Evolutionary conservation across 2,113 vertebrate species (phyloP).

Genomic region (Misgurnus anguillicaudatus): DNA sequence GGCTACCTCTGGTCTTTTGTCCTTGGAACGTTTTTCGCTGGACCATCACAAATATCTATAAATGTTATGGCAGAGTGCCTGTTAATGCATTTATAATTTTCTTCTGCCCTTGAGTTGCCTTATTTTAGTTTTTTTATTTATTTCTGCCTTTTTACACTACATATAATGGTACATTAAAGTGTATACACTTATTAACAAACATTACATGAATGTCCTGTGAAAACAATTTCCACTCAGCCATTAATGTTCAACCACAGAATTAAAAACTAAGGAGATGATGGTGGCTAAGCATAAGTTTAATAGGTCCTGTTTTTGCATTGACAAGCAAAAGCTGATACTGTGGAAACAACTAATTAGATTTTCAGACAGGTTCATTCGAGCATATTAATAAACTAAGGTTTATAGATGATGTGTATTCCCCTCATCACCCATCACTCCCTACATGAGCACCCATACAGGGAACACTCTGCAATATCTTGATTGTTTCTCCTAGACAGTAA

Average conservation of each 20-base stretch:
- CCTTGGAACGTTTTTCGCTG: not conserved
- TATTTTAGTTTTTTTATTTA: not conserved
- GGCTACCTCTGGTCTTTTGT: not conserved
- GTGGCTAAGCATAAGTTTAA: not conserved
- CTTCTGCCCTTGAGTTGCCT: conserved; percentile 11
- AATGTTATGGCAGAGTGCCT: conserved; percentile 14
- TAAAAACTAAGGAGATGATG: not conserved
- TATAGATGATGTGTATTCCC: too few relatives aligned
- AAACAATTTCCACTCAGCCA: not conserved
- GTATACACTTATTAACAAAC: not conserved
- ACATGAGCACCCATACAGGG: too few relatives aligned
- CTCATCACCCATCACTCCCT: too few relatives aligned
- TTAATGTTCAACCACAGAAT: not conserved
- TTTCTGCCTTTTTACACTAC: not conserved
- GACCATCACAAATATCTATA: not conserved
- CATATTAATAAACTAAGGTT: too few relatives aligned
- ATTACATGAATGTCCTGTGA: not conserved
- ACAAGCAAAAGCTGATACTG: not conserved
- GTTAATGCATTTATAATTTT: conserved; percentile 7
- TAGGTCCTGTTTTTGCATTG: not conserved
- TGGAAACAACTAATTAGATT: not conserved
- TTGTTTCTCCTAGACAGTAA: too few relatives aligned
- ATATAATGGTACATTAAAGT: not conserved
- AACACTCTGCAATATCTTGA: too few relatives aligned
- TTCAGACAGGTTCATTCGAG: not conserved